Conservation (phyloP, 2,888 invertebrate genomes). For the Drosophila yooni region DNA sequence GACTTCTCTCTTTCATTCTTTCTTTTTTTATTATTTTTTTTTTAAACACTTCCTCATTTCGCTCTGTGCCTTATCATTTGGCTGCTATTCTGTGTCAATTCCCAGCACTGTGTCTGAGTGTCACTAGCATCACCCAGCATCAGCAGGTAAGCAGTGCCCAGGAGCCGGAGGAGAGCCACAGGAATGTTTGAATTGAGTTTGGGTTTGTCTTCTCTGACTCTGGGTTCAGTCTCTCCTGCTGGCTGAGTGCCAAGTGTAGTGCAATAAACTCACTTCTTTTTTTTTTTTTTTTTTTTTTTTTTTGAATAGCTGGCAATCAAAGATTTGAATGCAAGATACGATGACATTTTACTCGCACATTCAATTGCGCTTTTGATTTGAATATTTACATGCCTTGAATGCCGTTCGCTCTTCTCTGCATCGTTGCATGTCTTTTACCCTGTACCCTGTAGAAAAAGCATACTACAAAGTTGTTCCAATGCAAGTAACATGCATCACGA, state of each 20-base stretch:
- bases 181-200: conserved; percentile 63
- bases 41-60: conserved; percentile 77
- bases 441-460: not conserved
- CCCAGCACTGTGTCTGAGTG: conserved; percentile 76
- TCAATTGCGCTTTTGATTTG: conserved; percentile 81
- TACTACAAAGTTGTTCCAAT: not conserved
- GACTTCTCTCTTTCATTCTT: conserved; percentile 21
- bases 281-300: conserved; percentile 29
- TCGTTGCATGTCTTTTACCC: not conserved
- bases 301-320: conserved; percentile 79
- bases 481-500: not conserved
- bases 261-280: conserved; percentile 70
- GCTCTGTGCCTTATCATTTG: conserved; percentile 73
- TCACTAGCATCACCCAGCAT: conserved; percentile 41
- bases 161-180: conserved; percentile 14
- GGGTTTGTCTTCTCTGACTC: conserved; percentile 8
- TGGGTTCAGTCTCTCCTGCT: conserved; percentile 25
- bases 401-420: conserved; percentile 7
- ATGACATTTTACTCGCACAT: conserved; percentile 81
- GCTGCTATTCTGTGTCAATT: conserved; percentile 79
- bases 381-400: conserved; percentile 75
- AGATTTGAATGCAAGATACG: conserved; percentile 80
- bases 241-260: conserved; percentile 80
- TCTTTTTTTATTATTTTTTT: conserved; percentile 23
- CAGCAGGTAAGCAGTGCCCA: conserved; percentile 23